Conservation (phyloP, 2,113 vertebrate genomes). For the Alces alces region DNA sequence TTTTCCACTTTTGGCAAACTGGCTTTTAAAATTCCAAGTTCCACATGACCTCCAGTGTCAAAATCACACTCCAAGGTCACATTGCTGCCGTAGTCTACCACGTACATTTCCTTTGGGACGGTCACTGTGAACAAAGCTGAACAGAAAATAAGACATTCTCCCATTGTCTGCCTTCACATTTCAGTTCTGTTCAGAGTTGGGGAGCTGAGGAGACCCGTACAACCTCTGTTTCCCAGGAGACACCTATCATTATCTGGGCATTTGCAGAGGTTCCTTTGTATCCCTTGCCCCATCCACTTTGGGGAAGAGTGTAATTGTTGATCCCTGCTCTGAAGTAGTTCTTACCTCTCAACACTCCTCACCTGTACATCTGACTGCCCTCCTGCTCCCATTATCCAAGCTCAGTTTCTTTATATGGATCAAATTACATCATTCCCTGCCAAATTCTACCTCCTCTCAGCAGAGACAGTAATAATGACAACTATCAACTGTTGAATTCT, state of each 20-base stretch:
- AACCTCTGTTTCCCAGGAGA: background rate
- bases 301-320: background rate
- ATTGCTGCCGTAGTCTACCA: constrained; percentile 74
- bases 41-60: constrained; percentile 47
- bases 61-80: constrained; percentile 88
- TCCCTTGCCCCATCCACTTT: background rate
- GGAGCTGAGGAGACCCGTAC: background rate
- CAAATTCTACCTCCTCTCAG: background rate
- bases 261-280: background rate
- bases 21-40: constrained; percentile 73
- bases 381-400: background rate
- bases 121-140: constrained; percentile 87
- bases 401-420: background rate
- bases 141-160: constrained; percentile 26
- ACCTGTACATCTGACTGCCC: background rate
- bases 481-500: background rate
- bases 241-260: background rate
- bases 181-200: background rate
- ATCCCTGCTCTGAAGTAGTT: background rate
- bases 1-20: constrained; percentile 81
- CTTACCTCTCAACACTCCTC: background rate
- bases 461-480: background rate
- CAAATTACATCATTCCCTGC: background rate
- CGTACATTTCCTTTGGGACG: constrained; percentile 74
- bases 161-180: background rate